Conservation (phyloP, 2,888 invertebrate species). For the Lasioglossum morio region DNA sequence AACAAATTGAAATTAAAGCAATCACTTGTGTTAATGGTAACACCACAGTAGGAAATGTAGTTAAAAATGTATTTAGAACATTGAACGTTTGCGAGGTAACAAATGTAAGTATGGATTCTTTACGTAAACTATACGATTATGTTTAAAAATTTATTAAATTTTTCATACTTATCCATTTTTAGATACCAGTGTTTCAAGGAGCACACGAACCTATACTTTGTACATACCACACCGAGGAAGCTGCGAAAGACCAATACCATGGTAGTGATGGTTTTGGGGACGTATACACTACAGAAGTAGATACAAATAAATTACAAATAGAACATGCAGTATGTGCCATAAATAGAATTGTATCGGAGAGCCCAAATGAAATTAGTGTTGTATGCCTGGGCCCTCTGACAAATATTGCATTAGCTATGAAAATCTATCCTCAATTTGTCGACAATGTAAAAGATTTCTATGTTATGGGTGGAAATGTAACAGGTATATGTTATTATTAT, state of each 20-base stretch:
- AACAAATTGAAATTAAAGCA: slow-evolving; percentile 87
- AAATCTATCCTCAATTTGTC: slow-evolving; percentile 89
- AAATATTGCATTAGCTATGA: slow-evolving; percentile 91
- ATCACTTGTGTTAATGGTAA: slow-evolving; percentile 92
- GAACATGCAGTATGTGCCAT: slow-evolving; percentile 88
- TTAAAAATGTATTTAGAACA: slow-evolving; percentile 89
- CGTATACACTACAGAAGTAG: slow-evolving; percentile 84
- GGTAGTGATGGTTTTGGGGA: slow-evolving; percentile 92
- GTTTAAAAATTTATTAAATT: not conserved
- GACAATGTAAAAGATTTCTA: slow-evolving; percentile 88
- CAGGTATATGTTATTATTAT: slow-evolving; percentile 85
- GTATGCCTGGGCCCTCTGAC: slow-evolving; percentile 91
- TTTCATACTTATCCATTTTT: slow-evolving; percentile 10
- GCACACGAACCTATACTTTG: slow-evolving; percentile 85
- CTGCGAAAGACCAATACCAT: slow-evolving; percentile 85
- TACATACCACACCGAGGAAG: slow-evolving; percentile 78
- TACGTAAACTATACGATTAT: slow-evolving; percentile 43
- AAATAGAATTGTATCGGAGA: slow-evolving; percentile 86
- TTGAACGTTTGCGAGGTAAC: slow-evolving; percentile 87
- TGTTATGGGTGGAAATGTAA: slow-evolving; percentile 92
- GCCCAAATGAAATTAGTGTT: slow-evolving; percentile 87
- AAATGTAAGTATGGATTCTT: slow-evolving; percentile 86
- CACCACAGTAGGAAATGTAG: slow-evolving; percentile 89
- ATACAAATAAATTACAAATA: slow-evolving; percentile 84
- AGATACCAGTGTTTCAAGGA: slow-evolving; percentile 91